Evolutionary conservation across 2,113 vertebrate genomes (phyloP), one percentile per base, ranked within the genome.

Genomic region (Cyanoderma ruficeps): DNA sequence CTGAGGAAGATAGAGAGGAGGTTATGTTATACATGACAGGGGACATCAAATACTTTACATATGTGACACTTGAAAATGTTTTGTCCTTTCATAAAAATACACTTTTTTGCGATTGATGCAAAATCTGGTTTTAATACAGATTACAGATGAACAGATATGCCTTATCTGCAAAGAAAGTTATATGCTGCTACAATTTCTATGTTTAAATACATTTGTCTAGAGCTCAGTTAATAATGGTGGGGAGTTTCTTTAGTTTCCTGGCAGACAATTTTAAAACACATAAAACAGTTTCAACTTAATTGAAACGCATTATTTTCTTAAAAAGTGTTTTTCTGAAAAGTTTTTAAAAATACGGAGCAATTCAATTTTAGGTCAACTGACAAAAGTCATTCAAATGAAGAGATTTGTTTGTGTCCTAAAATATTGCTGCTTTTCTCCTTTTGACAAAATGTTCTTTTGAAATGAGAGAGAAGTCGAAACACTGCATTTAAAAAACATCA

Each of bases 231-330:
- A 65, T 37, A 80, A 68, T 7, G 20, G 3, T 0, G 0, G 2
- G 20, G 2, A 3, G 11, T 55, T 52, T 28, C 13, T 49, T 68
- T 33, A 22, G 37, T 55, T 71, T 18, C 44, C 70, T 61, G 15
- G 12, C 21, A 80, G 27, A 61, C 1, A 57, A 50, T 24, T 57
- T 87, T 27, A 5, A 71, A 75, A 42, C 7, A 9, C 21, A 39
- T 46, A 59, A 70, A 81, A 46, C 6, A 18, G 2, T 71, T 85
- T 50, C 12, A 88, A 60, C 5, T 39, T 41, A 33, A 87, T 2
- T 83, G 12, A 53, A 93, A 41, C 0, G 37, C 0, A 0, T 4
- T 17, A 12, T 70, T 39, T 74, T 64, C 31, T n/a, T 47, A 14
- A 27, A 12, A 57, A 64, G 5, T 27, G 5, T 10, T 68, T 63